Percentiles rank a stretch among this genome's conserved stretches.
phyloP scores from a whole-genome alignment of 1,140 invertebrate species.

The Aphidius gifuensis region DNA sequence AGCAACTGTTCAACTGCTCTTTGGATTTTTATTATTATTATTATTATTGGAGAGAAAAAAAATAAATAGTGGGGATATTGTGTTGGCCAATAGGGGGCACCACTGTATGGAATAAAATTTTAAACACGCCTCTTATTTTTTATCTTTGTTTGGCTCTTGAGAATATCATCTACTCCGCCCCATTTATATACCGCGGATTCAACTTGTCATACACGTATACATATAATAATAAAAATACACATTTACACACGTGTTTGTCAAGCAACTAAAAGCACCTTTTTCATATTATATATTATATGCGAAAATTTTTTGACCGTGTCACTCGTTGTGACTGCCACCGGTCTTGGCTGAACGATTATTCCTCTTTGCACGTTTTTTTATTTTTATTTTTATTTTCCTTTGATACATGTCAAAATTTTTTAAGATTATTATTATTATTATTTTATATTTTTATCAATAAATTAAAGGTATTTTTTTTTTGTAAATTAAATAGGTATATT shows the following conservation, averaged over 20 bases:
- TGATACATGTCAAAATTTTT: not conserved
- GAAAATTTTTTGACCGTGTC: constrained; percentile 26
- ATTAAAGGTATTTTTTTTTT: no score
- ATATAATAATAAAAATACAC: constrained; percentile 1
- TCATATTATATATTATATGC: constrained; percentile 18
- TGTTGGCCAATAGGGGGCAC: constrained; percentile 40
- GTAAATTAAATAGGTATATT: no score
- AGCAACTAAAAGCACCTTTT: constrained; percentile 13
- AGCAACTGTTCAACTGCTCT: no score
- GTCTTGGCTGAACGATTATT: constrained; percentile 16
- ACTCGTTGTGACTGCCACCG: constrained; percentile 28
- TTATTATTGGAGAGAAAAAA: not conserved
- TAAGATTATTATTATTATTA: constrained; percentile 5
- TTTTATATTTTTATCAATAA: not conserved
- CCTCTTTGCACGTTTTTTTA: constrained; percentile 14
- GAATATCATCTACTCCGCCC: constrained; percentile 13
- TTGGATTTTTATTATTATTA: no score
- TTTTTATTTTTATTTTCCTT: no score
- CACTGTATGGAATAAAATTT: constrained; percentile 28
- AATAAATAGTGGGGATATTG: constrained; percentile 32
- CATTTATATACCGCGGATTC: not conserved
- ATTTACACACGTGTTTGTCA: constrained; percentile 10
- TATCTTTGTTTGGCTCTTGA: constrained; percentile 24
- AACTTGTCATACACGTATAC: constrained; percentile 3
- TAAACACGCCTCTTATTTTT: constrained; percentile 20